Percentiles rank a stretch among this genome's conserved stretches.
Evolutionary conservation across 2,888 invertebrate species (phyloP).

Genomic region (Eristalis tenax): DNA sequence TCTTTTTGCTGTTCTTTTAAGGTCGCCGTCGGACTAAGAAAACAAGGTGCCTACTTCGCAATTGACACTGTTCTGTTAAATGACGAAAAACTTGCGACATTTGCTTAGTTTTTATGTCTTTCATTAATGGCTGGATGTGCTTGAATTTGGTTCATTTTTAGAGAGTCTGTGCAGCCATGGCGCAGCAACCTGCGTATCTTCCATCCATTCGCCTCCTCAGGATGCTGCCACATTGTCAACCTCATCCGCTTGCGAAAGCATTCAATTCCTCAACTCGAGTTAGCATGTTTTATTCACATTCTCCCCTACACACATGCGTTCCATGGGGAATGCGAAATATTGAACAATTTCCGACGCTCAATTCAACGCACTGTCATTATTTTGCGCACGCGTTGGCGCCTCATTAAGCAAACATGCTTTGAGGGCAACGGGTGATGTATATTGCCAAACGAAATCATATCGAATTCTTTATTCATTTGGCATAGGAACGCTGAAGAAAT

Average conservation of each 20-base stretch:
- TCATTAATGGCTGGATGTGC: too few relatives aligned
- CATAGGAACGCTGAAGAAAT: not conserved
- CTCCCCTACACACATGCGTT: not conserved
- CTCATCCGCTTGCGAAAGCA: too few relatives aligned
- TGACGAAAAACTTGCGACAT: not conserved
- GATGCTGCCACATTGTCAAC: too few relatives aligned
- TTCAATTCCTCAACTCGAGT: too few relatives aligned
- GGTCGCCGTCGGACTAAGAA: conserved; percentile 15
- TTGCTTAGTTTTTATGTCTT: not conserved
- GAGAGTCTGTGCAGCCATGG: too few relatives aligned
- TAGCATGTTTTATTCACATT: too few relatives aligned
- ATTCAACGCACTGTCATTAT: not conserved
- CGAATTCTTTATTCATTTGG: not conserved
- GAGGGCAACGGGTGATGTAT: not conserved
- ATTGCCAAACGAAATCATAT: not conserved
- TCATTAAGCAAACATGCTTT: not conserved
- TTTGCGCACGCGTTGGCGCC: not conserved
- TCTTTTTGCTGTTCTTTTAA: conserved; percentile 13
- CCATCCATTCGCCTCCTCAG: too few relatives aligned
- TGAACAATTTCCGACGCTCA: not conserved
- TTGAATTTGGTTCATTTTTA: too few relatives aligned
- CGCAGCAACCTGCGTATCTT: too few relatives aligned
- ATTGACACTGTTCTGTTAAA: conserved; percentile 11
- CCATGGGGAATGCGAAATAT: not conserved
- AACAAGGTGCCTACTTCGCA: conserved; percentile 9